phyloP scores from a whole-genome alignment of 2,888 invertebrate genomes.

The Scaptomyza cyrtandrae region DNA sequence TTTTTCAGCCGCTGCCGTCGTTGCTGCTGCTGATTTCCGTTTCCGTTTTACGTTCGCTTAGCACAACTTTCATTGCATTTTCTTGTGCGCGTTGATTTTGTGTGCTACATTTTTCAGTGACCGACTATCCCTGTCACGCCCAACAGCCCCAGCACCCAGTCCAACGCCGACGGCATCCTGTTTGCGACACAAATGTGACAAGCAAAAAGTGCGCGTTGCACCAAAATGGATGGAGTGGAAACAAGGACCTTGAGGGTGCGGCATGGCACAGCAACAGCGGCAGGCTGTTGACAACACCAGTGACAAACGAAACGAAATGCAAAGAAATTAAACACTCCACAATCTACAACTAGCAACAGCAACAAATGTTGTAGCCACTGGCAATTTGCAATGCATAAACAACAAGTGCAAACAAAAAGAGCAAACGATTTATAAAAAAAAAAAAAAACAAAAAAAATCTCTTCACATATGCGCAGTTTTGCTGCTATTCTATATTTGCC shows the following conservation, averaged over 20 bases:
- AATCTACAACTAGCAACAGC: slow-evolving; percentile 59
- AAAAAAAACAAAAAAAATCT: slow-evolving; percentile 1
- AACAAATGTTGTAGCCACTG: slow-evolving; percentile 37
- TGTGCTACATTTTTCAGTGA: slow-evolving; percentile 65
- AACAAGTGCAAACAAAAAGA: slow-evolving; percentile 49
- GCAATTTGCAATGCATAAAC: slow-evolving; percentile 62
- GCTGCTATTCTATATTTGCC: slow-evolving; percentile 20
- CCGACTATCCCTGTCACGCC: slow-evolving; percentile 52
- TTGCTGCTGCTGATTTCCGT: slow-evolving; percentile 75
- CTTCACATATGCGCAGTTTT: slow-evolving; percentile 38
- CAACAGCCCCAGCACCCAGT: slow-evolving; percentile 8
- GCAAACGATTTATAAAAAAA: background rate
- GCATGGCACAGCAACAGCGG: slow-evolving; percentile 2
- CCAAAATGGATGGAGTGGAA: slow-evolving; percentile 75
- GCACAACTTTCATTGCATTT: slow-evolving; percentile 77
- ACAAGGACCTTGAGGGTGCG: slow-evolving; percentile 37
- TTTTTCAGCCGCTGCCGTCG: slow-evolving; percentile 26
- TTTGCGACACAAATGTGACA: slow-evolving; percentile 82
- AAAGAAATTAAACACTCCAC: slow-evolving; percentile 77
- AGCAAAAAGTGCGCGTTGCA: slow-evolving; percentile 77
- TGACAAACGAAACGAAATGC: slow-evolving; percentile 71
- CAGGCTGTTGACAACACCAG: slow-evolving; percentile 62
- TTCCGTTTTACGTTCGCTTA: slow-evolving; percentile 78
- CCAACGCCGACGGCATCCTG: slow-evolving; percentile 68
- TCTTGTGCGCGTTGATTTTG: slow-evolving; percentile 73